These are phyloP conservation scores for Lithophane semibrunnea DNA, from an alignment of 2,888 invertebrate species.

Conservation along the genomic window DNA sequence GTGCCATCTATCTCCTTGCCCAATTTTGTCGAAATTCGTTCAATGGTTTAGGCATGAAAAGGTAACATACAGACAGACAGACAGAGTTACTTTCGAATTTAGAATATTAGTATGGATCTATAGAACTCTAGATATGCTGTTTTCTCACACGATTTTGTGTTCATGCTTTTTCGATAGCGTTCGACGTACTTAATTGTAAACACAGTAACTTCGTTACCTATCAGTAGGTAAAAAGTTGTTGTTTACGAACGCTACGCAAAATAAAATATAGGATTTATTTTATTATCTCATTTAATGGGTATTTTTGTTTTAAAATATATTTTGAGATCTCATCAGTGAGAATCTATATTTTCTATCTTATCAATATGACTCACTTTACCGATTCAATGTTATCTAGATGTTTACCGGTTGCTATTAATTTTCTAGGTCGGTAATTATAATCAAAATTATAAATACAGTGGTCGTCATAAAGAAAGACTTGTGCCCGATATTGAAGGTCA, in stretches of 20 bases:
- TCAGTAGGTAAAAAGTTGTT: background rate
- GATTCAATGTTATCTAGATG: background rate
- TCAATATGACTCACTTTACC: too few species aligned
- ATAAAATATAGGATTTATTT: background rate
- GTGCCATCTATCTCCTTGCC: too few species aligned
- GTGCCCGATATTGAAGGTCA: background rate
- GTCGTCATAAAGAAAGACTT: background rate
- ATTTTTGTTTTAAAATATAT: background rate
- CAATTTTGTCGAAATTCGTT: too few species aligned
- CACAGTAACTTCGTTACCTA: background rate
- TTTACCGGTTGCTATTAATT: background rate
- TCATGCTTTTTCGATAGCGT: background rate
- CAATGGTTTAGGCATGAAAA: too few species aligned
- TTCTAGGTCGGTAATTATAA: background rate
- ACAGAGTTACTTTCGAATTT: too few species aligned
- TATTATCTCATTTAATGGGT: background rate
- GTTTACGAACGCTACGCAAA: background rate
- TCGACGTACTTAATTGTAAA: background rate
- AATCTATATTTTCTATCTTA: too few species aligned
- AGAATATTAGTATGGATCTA: too few species aligned
- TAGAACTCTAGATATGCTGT: too few species aligned
- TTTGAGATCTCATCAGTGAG: background rate
- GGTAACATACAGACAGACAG: too few species aligned
- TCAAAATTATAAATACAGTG: background rate
- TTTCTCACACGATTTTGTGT: too few species aligned